These are phyloP conservation scores for Antechinus stuartii DNA, from an alignment of 2,113 vertebrate genomes.

Conservation along the genomic window DNA sequence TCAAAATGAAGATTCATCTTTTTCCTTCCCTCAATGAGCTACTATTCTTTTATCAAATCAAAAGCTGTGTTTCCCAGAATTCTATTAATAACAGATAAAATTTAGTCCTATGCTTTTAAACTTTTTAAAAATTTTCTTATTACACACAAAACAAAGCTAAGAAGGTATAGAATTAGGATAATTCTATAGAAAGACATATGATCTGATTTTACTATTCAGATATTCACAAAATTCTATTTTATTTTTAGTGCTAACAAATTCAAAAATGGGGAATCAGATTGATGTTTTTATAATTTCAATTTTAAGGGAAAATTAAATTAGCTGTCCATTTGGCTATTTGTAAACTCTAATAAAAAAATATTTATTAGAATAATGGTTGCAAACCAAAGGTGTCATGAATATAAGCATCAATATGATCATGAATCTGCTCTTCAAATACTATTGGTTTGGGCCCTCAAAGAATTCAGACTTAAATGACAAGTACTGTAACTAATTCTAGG, in stretches of 20 bases:
- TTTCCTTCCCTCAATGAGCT: constrained; percentile 1
- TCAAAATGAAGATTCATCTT: constrained; percentile 30
- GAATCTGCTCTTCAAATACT: constrained; percentile 19
- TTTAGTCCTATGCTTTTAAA: constrained; percentile 36
- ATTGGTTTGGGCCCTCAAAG: background rate
- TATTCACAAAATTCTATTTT: background rate
- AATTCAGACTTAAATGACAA: background rate
- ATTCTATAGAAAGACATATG: constrained; percentile 32
- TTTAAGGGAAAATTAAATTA: constrained; percentile 62
- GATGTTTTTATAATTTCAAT: constrained; percentile 50
- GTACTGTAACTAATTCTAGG: too few species aligned
- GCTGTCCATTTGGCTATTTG: constrained; percentile 31
- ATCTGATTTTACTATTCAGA: constrained; percentile 41
- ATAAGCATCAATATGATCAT: constrained; percentile 36
- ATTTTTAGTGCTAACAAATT: constrained; percentile 42
- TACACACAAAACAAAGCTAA: constrained; percentile 8
- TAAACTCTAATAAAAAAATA: constrained; percentile 18
- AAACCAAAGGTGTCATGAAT: constrained; percentile 37
- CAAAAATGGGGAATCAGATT: constrained; percentile 16
- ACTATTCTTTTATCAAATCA: constrained; percentile 38
- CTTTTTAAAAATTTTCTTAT: background rate
- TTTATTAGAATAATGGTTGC: background rate
- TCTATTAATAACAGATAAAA: constrained; percentile 27
- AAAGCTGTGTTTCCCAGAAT: constrained; percentile 26
- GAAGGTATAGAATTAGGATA: background rate